Evolutionary conservation across 2,113 vertebrate genomes (phyloP).

Genomic region (Sander lucioperca): DNA sequence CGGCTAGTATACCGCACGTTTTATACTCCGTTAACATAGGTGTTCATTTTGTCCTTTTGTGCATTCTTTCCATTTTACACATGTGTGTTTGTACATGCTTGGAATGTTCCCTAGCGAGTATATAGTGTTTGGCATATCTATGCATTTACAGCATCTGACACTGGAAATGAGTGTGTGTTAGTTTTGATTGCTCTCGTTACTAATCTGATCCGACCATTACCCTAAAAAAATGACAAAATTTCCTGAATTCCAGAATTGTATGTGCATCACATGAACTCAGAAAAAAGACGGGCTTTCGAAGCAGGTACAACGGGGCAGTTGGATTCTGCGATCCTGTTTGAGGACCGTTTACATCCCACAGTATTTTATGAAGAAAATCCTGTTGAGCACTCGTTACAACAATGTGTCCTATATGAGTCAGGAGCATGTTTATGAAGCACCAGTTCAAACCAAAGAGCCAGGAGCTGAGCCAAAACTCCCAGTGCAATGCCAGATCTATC

Average conservation of each 20-base stretch:
- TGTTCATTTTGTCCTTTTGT: slow-evolving; percentile 35
- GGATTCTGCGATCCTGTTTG: not conserved
- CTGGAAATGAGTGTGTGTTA: slow-evolving; percentile 3
- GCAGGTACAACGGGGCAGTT: not conserved
- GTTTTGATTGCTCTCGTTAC: slow-evolving; percentile 1
- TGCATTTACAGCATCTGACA: slow-evolving; percentile 24
- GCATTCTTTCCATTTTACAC: slow-evolving; percentile 74
- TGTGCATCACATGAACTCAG: not conserved
- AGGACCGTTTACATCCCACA: slow-evolving; percentile 29
- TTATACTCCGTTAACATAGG: slow-evolving; percentile 44
- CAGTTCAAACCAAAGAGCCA: slow-evolving; percentile 48
- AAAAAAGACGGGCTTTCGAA: not conserved
- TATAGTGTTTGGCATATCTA: slow-evolving; percentile 27
- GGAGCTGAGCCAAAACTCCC: slow-evolving; percentile 54
- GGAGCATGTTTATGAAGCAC: slow-evolving; percentile 65
- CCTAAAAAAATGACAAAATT: not conserved
- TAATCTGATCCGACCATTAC: not conserved
- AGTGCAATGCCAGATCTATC: slow-evolving; percentile 44
- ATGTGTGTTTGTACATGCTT: slow-evolving; percentile 76
- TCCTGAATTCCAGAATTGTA: not conserved
- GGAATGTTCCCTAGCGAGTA: slow-evolving; percentile 61
- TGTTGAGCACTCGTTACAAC: slow-evolving; percentile 27
- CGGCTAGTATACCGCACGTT: too few species aligned
- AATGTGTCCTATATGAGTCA: slow-evolving; percentile 62
- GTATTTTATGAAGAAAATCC: slow-evolving; percentile 39